phyloP scores from a whole-genome alignment of 2,113 vertebrate genomes.

The Neodon shergylaensis region DNA sequence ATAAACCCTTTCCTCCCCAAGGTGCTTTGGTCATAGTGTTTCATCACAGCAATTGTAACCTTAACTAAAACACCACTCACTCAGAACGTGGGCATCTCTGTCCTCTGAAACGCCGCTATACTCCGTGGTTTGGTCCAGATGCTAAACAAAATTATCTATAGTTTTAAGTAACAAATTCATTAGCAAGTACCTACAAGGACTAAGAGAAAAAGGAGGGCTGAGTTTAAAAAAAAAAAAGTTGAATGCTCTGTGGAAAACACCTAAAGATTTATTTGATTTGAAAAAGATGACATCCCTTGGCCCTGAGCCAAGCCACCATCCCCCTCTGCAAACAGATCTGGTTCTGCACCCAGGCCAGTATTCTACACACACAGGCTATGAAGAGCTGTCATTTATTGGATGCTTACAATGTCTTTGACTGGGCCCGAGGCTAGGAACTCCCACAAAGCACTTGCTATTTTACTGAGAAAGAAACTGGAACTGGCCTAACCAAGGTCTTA shows the following conservation, averaged over 20 bases:
- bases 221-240: neutral
- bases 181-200: neutral
- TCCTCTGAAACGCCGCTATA: neutral
- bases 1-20: neutral
- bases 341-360: neutral
- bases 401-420: neutral
- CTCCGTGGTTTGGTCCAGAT: neutral
- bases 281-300: neutral
- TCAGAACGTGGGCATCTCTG: neutral
- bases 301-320: neutral
- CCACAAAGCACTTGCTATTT: neutral
- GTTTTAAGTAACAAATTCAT: neutral
- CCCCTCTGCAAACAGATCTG: neutral
- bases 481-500: neutral
- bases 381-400: neutral
- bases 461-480: neutral
- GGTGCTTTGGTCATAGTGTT: neutral
- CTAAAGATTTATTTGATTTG: neutral
- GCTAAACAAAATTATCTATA: neutral
- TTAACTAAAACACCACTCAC: neutral
- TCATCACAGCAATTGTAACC: neutral
- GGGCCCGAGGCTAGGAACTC: neutral
- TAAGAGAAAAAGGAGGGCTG: neutral
- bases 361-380: no score
- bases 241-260: neutral